phyloP scores from a whole-genome alignment of 2,888 invertebrate species.

The Drosophila barbarae region DNA sequence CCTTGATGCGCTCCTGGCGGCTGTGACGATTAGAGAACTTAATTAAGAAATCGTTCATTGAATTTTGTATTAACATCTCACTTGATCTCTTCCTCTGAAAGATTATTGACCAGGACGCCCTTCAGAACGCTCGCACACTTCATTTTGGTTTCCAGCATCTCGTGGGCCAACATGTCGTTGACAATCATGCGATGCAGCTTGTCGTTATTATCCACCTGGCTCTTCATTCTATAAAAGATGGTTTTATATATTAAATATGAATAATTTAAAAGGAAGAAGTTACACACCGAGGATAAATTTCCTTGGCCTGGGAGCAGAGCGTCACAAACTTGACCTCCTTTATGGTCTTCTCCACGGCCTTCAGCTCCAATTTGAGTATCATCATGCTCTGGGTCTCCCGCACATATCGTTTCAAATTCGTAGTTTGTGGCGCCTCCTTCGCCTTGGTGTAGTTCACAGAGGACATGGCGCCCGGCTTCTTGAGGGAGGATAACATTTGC shows the following conservation, averaged over 20 bases:
- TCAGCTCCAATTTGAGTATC: conserved; percentile 70
- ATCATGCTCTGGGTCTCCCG: conserved; percentile 78
- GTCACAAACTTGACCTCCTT: conserved; percentile 77
- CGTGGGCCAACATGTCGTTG: conserved; percentile 67
- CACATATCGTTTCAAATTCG: conserved; percentile 72
- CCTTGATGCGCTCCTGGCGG: conserved; percentile 63
- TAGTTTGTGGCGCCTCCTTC: conserved; percentile 31
- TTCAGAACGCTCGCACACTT: conserved; percentile 69
- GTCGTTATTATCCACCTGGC: conserved; percentile 74
- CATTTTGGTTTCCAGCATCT: conserved; percentile 69
- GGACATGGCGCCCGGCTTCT: conserved; percentile 33
- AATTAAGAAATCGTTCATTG: fast-evolving
- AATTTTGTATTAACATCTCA: conserved; percentile 35
- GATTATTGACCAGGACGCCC: conserved; percentile 73
- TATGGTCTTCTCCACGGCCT: conserved; percentile 74
- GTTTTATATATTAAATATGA: not conserved
- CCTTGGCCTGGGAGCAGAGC: conserved; percentile 74
- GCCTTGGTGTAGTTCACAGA: conserved; percentile 3
- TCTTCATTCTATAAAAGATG: conserved; percentile 69
- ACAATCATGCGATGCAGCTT: conserved; percentile 72
- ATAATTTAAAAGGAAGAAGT: not conserved
- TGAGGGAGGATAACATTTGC: conserved; percentile 61
- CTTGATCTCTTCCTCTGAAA: conserved; percentile 75
- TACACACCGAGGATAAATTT: conserved; percentile 76
- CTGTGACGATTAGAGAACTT: conserved; percentile 38